Percentiles rank a stretch among this genome's conserved stretches.
These are phyloP conservation scores for Mergus octosetaceus DNA, from an alignment of 2,797 vertebrate species.

Conservation along the genomic window DNA sequence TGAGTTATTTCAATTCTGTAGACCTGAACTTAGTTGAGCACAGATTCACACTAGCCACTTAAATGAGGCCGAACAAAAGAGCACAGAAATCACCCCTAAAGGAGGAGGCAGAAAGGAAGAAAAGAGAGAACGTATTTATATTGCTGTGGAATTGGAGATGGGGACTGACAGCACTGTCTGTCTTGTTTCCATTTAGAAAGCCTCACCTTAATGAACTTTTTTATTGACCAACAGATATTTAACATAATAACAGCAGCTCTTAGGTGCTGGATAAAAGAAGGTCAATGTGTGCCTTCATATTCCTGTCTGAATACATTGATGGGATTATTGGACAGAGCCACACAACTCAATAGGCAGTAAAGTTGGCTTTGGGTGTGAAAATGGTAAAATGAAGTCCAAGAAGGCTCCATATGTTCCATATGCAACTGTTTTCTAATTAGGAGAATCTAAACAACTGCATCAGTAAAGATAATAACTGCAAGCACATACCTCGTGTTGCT, in stretches of 20 bases:
- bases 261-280: background rate
- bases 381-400: background rate
- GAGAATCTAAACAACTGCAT: background rate
- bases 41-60: background rate
- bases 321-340: background rate
- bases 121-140: background rate
- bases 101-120: background rate
- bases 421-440: background rate
- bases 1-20: background rate
- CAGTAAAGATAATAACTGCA: background rate
- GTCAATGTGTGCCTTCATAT: background rate
- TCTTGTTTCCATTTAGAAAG: conserved; percentile 13
- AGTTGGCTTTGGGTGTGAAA: background rate
- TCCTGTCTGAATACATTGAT: background rate
- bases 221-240: background rate
- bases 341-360: background rate
- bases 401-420: background rate
- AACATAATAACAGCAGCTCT: background rate
- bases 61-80: background rate
- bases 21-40: background rate
- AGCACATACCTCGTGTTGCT: background rate
- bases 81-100: background rate
- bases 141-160: background rate
- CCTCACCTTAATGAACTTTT: background rate
- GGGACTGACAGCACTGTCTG: background rate